Conservation (phyloP, 2,113 vertebrate species). For the Ancistrus triradiatus region DNA sequence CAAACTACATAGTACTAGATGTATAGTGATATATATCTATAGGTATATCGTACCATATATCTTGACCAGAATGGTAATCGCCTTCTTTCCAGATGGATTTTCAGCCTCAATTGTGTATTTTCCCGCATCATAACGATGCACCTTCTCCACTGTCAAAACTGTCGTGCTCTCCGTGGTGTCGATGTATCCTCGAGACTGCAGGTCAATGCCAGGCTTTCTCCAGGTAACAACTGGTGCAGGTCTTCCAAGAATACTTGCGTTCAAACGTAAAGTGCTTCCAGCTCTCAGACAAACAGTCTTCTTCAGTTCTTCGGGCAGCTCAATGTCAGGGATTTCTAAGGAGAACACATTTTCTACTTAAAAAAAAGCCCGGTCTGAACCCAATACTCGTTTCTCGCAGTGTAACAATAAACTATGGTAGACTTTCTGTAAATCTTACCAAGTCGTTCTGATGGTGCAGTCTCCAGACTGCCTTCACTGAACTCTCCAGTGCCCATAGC, state of each 20-base stretch:
- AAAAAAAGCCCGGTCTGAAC: too few species aligned
- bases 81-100: constrained; percentile 96
- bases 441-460: constrained; percentile 84
- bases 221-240: constrained; percentile 84
- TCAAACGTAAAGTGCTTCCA: constrained; percentile 83
- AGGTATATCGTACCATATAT: constrained; percentile 79
- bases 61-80: constrained; percentile 86
- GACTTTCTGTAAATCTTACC: constrained; percentile 67
- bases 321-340: constrained; percentile 92
- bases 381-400: background rate
- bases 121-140: constrained; percentile 91
- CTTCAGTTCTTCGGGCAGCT: constrained; percentile 90
- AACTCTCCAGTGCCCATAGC: constrained; percentile 89
- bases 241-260: constrained; percentile 84
- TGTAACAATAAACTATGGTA: background rate
- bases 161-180: constrained; percentile 90
- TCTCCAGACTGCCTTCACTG: constrained; percentile 81
- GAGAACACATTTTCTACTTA: background rate
- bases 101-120: constrained; percentile 95
- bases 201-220: constrained; percentile 88
- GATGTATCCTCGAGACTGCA: constrained; percentile 84
- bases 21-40: background rate
- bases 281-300: constrained; percentile 91
- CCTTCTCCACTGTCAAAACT: constrained; percentile 86
- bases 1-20: background rate